Evolutionary conservation across 2,113 vertebrate species (phyloP).

Genomic region (Corythornis vintsioides): DNA sequence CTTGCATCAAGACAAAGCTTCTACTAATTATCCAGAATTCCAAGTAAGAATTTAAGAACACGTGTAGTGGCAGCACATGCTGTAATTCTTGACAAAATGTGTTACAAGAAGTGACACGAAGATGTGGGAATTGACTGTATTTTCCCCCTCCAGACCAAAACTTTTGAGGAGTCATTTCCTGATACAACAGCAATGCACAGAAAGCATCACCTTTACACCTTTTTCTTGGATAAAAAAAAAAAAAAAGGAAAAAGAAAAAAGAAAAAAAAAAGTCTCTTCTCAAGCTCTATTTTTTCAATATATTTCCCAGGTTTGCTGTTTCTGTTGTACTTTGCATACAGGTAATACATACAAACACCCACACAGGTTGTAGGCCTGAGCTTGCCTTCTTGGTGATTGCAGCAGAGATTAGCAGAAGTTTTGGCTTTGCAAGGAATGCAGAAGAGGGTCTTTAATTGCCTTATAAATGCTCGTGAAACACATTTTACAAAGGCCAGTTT

Average conservation of each 20-base stretch:
- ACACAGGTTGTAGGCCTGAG: conserved; percentile 26
- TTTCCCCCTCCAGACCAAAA: background rate
- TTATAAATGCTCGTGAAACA: conserved; percentile 51
- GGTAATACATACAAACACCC: conserved; percentile 37
- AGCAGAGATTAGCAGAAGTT: conserved; percentile 53
- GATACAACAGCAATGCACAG: background rate
- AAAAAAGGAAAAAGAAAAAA: background rate
- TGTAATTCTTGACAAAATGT: background rate
- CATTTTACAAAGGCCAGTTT: background rate
- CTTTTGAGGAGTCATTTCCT: background rate
- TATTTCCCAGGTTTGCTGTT: conserved; percentile 4
- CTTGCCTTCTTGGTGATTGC: conserved; percentile 21
- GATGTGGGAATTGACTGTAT: background rate
- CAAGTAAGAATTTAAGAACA: conserved; percentile 36
- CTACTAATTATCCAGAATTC: background rate
- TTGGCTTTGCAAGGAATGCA: conserved; percentile 34
- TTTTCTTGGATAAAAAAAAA: background rate
- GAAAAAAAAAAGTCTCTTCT: background rate
- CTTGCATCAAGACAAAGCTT: background rate
- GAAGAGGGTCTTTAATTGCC: conserved; percentile 25
- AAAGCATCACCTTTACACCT: background rate
- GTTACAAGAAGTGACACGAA: background rate
- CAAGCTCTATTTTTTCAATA: background rate
- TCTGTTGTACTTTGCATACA: conserved; percentile 18
- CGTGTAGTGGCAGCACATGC: background rate